Conservation (phyloP, 1,140 invertebrate genomes). For the Caenorhabditis briggsae region DNA sequence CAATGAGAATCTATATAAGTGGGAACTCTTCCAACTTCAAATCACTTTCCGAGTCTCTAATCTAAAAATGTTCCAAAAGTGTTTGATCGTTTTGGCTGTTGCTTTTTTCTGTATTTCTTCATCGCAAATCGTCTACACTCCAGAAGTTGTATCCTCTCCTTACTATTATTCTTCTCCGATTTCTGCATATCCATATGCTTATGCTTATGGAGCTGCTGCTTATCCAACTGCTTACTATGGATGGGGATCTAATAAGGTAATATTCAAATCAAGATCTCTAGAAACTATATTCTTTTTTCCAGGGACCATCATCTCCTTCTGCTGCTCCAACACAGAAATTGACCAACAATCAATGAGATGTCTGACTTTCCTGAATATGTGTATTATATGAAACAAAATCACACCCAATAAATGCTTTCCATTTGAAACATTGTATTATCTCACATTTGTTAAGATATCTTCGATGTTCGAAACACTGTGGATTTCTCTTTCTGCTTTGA, state of each 20-base stretch:
- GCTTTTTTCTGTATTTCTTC: slow-evolving; percentile 12
- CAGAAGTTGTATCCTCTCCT: slow-evolving; percentile 27
- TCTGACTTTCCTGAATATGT: not conserved
- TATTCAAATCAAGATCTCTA: not conserved
- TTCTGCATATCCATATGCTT: slow-evolving; percentile 22
- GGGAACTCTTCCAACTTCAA: not conserved
- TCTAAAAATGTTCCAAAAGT: slow-evolving; percentile 45
- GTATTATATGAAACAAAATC: not conserved
- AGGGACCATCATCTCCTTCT: slow-evolving; percentile 19
- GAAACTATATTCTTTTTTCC: not conserved
- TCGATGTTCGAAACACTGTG: not conserved
- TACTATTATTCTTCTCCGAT: slow-evolving; percentile 14
- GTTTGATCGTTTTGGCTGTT: slow-evolving; percentile 1
- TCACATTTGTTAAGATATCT: too few species aligned
- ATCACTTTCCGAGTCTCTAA: slow-evolving; percentile 21
- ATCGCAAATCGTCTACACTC: slow-evolving; percentile 17
- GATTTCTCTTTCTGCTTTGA: too few species aligned
- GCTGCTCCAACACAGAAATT: slow-evolving; percentile 23
- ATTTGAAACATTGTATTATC: too few species aligned
- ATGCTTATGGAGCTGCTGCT: slow-evolving; percentile 38
- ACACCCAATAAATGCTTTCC: not conserved
- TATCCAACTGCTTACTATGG: slow-evolving; percentile 35
- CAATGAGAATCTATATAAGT: not conserved
- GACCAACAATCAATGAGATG: slow-evolving; percentile 16
- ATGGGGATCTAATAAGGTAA: slow-evolving; percentile 48